Conservation (phyloP, 2,888 invertebrate species). For the Nomada flava region DNA sequence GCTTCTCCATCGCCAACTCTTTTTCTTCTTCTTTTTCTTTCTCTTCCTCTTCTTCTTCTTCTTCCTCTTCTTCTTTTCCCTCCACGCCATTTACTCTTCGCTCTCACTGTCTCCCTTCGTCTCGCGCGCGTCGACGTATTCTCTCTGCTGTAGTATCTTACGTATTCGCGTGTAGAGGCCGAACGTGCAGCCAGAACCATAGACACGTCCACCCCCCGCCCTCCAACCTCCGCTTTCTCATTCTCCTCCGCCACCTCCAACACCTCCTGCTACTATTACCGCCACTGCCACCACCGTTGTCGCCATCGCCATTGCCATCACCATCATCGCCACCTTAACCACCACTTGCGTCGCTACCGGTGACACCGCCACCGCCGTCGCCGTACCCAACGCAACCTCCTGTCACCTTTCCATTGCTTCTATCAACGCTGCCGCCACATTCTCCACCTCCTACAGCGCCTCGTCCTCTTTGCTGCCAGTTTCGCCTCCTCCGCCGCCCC, state of each 20-base stretch:
- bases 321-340: neutral
- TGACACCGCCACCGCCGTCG: neutral
- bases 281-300: neutral
- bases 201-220: constrained; percentile 50
- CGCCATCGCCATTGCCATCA: neutral
- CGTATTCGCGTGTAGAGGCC: constrained; percentile 76
- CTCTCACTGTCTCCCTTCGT: constrained; percentile 42
- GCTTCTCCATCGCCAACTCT: neutral
- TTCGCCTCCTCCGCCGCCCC: constrained; percentile 50
- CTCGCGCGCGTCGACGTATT: constrained; percentile 37
- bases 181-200: constrained; percentile 64
- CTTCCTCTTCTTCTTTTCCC: constrained; percentile 46
- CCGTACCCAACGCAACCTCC: constrained; percentile 2
- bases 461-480: constrained; percentile 53
- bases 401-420: constrained; percentile 10
- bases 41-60: constrained; percentile 68
- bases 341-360: neutral
- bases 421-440: constrained; percentile 7
- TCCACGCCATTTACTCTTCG: constrained; percentile 32
- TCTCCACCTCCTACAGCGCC: constrained; percentile 37
- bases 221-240: constrained; percentile 5
- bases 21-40: neutral
- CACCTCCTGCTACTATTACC: neutral
- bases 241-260: neutral
- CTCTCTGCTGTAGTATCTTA: constrained; percentile 74